phyloP scores from a whole-genome alignment of 2,797 vertebrate species.

The Oreortyx pictus region DNA sequence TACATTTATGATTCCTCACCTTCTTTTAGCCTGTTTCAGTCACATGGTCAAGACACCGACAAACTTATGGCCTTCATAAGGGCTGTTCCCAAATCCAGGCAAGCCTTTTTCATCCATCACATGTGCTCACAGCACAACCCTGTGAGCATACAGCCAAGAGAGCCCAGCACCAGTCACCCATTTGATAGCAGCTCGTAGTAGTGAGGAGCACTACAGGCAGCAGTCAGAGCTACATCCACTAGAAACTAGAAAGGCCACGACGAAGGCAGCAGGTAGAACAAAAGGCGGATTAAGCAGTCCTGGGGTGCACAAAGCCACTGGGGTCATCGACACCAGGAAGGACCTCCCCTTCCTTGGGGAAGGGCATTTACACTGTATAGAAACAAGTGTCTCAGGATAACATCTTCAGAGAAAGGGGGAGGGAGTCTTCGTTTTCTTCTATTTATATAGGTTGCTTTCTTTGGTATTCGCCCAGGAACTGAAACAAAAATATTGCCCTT shows the following conservation, averaged over 20 bases:
- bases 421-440: neutral
- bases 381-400: conserved; percentile 41
- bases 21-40: neutral
- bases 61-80: neutral
- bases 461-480: conserved; percentile 40
- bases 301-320: neutral
- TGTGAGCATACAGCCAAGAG: neutral
- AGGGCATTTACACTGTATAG: neutral
- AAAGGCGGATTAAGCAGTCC: neutral
- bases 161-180: neutral
- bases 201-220: neutral
- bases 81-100: neutral
- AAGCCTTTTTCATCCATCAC: neutral
- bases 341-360: neutral
- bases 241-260: neutral
- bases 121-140: neutral
- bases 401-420: neutral
- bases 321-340: neutral
- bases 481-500: conserved; percentile 49
- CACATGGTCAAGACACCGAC: neutral
- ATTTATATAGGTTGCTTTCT: conserved; percentile 27
- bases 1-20: neutral
- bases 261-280: neutral
- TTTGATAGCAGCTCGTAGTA: no score
- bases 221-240: neutral